Evolutionary conservation across 2,113 vertebrate species (phyloP).

Genomic region (Eudyptes chrysolophus): DNA sequence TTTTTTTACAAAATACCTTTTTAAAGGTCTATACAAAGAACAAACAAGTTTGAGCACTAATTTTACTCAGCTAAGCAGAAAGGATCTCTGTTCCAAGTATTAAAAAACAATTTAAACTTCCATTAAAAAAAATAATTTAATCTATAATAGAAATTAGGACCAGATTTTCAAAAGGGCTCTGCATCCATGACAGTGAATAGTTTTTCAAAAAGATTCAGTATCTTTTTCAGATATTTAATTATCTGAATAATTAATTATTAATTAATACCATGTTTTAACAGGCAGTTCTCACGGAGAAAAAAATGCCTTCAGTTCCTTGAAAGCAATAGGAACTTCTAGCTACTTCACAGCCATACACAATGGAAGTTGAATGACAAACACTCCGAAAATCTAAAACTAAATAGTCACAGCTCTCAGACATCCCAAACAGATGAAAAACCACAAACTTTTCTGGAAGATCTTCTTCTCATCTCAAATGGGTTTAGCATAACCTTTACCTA

Average conservation of each 20-base stretch:
- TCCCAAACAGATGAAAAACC: no score
- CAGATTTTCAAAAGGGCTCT: neutral
- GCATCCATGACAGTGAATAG: neutral
- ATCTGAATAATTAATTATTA: no score
- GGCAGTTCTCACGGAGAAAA: neutral
- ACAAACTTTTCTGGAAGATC: no score
- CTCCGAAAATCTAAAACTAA: no score
- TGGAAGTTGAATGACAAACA: neutral
- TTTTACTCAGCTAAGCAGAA: neutral
- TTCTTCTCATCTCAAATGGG: no score
- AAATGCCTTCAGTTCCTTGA: neutral
- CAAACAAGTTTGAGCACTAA: neutral
- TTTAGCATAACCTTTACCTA: no score
- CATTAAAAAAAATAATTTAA: neutral
- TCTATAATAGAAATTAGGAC: neutral
- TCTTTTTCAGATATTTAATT: neutral
- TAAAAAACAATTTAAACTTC: neutral
- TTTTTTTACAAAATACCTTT: neutral
- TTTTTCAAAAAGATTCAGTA: neutral
- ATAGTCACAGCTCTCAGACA: no score
- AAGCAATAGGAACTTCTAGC: neutral
- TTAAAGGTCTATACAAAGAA: neutral
- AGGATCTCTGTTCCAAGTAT: neutral
- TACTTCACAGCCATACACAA: neutral
- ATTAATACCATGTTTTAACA: neutral